Percentiles rank a stretch among this genome's conserved stretches.
Evolutionary conservation across 2,888 invertebrate species (phyloP).

Genomic region (Petrophora chlorosata): DNA sequence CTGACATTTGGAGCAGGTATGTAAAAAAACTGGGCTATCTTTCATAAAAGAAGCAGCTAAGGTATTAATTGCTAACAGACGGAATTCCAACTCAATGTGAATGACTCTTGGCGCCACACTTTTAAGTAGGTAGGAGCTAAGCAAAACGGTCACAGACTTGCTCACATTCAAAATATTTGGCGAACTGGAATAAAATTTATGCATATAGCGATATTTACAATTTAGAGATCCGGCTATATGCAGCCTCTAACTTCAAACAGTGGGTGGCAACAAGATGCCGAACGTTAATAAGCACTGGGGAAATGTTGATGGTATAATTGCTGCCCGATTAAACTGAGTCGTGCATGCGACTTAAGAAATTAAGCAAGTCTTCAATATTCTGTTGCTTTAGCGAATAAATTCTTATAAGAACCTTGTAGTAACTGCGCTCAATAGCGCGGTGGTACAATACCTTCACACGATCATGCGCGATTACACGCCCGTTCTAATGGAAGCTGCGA

Average conservation of each 20-base stretch:
- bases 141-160: constrained; percentile 6
- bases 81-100: constrained; percentile 16
- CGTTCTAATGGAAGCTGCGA: constrained; percentile 58
- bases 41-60: not conserved
- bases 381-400: constrained; percentile 69
- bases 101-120: constrained; percentile 20
- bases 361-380: constrained; percentile 76
- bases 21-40: not conserved
- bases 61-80: not conserved
- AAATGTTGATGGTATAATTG: constrained; percentile 63
- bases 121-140: constrained; percentile 8
- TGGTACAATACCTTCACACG: constrained; percentile 74
- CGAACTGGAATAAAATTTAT: constrained; percentile 16
- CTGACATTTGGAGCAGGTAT: not conserved
- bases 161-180: constrained; percentile 28
- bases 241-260: constrained; percentile 32
- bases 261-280: constrained; percentile 34
- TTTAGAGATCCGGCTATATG: constrained; percentile 33
- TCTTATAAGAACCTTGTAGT: constrained; percentile 74
- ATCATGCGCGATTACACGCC: constrained; percentile 61
- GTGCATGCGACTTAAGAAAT: constrained; percentile 79
- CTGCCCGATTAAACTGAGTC: constrained; percentile 62
- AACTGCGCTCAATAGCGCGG: constrained; percentile 65
- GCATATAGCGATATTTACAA: constrained; percentile 27
- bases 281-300: constrained; percentile 52